phyloP scores from a whole-genome alignment of 2,888 invertebrate species.

The Nineta flava region DNA sequence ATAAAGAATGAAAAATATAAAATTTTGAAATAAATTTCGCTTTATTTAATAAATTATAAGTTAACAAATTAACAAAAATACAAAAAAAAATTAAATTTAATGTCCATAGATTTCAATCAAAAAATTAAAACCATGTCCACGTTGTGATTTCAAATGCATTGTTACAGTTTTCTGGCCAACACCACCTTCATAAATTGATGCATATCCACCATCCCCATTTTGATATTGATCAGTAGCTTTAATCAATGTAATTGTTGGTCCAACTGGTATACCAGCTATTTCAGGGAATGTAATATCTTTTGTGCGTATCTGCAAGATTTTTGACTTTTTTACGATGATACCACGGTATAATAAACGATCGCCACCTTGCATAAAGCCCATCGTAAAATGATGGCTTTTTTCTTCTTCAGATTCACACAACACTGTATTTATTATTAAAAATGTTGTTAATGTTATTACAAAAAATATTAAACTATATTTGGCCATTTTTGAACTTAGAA shows the following conservation, averaged over 20 bases:
- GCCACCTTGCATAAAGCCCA: constrained; percentile 13
- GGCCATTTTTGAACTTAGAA: no score
- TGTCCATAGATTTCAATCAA: constrained; percentile 14
- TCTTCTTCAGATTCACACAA: background rate
- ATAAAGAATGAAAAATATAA: no score
- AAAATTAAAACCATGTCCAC: constrained; percentile 13
- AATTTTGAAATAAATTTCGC: no score
- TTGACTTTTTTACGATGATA: constrained; percentile 17
- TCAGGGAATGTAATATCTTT: constrained; percentile 16
- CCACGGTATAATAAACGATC: constrained; percentile 15
- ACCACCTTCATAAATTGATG: constrained; percentile 13
- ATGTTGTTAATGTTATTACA: no score
- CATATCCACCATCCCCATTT: constrained; percentile 15
- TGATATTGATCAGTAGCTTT: constrained; percentile 11
- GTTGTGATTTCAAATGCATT: constrained; percentile 14
- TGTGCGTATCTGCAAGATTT: constrained; percentile 17
- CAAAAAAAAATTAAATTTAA: constrained; percentile 3
- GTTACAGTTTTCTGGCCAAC: constrained; percentile 11
- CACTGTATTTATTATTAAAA: no score
- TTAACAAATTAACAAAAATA: background rate
- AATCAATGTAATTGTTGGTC: constrained; percentile 20
- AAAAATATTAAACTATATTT: no score
- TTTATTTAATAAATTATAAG: no score
- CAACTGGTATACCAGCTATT: constrained; percentile 8
- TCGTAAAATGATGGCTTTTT: constrained; percentile 15